Evolutionary conservation across 2,113 vertebrate genomes (phyloP).

Genomic region (Scopus umbretta): DNA sequence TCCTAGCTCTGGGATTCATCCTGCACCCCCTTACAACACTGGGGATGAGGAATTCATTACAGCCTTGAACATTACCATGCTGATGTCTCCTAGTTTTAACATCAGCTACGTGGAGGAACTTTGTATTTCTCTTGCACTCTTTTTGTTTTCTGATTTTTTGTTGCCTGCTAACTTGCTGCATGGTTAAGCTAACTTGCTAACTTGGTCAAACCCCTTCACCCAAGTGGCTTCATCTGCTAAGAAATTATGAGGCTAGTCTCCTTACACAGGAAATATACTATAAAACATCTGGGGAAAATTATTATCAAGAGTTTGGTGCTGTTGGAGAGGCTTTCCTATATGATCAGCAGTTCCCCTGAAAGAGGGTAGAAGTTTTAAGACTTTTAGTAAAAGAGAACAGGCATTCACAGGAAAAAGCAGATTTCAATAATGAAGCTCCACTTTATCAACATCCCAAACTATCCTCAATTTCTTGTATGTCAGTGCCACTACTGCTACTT

Average conservation of each 20-base stretch:
- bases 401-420: not conserved
- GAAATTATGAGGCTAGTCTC: not conserved
- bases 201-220: not conserved
- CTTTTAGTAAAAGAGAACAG: not conserved
- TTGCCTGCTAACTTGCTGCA: not conserved
- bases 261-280: not conserved
- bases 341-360: not conserved
- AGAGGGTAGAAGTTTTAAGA: not conserved
- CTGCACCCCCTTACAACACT: not conserved
- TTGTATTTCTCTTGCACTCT: not conserved
- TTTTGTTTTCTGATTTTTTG: not conserved
- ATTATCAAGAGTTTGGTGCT: not conserved
- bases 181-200: too few species aligned
- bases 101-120: not conserved
- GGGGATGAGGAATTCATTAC: not conserved
- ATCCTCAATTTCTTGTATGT: not conserved
- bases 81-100: not conserved
- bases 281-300: not conserved
- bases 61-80: not conserved
- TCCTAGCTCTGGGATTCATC: not conserved
- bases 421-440: not conserved
- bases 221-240: not conserved
- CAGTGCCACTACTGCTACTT: not conserved
- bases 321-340: not conserved
- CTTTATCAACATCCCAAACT: not conserved